A percentile compares a stretch with the other conserved stretches of the same genome.
phyloP scores from a whole-genome alignment of 1,140 invertebrate genomes.

The Drosophila ambigua region DNA sequence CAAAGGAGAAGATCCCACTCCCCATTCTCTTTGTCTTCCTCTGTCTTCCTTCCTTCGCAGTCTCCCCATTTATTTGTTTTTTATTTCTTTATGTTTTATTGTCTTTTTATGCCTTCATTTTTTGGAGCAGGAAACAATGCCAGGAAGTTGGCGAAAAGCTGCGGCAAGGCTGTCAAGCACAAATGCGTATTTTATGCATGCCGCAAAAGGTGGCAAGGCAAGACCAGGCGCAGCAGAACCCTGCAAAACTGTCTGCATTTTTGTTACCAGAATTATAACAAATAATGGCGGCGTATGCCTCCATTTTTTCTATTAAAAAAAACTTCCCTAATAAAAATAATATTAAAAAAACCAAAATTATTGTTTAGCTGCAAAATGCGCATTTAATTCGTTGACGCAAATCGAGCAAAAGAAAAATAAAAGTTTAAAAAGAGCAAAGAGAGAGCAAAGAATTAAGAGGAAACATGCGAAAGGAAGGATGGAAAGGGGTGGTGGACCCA shows the following conservation, averaged over 20 bases:
- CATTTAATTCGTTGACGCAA: slow-evolving; percentile 76
- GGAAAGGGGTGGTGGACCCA: background rate
- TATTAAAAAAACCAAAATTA: slow-evolving; percentile 30
- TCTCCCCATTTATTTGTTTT: slow-evolving; percentile 39
- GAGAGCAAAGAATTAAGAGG: slow-evolving; percentile 2
- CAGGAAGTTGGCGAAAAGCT: slow-evolving; percentile 62
- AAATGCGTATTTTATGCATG: slow-evolving; percentile 79
- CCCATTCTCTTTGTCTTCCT: slow-evolving; percentile 4
- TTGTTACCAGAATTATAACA: slow-evolving; percentile 64
- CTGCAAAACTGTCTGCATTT: slow-evolving; percentile 30
- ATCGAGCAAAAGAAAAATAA: slow-evolving; percentile 62
- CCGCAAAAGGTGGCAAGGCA: slow-evolving; percentile 71
- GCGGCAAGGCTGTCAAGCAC: slow-evolving; percentile 55
- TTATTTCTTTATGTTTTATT: slow-evolving; percentile 50
- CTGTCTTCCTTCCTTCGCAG: background rate
- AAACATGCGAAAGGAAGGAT: background rate
- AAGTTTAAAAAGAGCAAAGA: slow-evolving; percentile 7
- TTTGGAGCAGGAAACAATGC: slow-evolving; percentile 45
- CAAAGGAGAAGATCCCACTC: slow-evolving; percentile 12
- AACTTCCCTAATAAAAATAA: slow-evolving; percentile 47
- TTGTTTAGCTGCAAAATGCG: slow-evolving; percentile 77
- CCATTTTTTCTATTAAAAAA: slow-evolving; percentile 18
- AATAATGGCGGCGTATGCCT: slow-evolving; percentile 45
- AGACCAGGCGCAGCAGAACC: slow-evolving; percentile 9
- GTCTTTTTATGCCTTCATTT: slow-evolving; percentile 66